Conservation (phyloP, 2,888 invertebrate species). For the Tachina fera region DNA sequence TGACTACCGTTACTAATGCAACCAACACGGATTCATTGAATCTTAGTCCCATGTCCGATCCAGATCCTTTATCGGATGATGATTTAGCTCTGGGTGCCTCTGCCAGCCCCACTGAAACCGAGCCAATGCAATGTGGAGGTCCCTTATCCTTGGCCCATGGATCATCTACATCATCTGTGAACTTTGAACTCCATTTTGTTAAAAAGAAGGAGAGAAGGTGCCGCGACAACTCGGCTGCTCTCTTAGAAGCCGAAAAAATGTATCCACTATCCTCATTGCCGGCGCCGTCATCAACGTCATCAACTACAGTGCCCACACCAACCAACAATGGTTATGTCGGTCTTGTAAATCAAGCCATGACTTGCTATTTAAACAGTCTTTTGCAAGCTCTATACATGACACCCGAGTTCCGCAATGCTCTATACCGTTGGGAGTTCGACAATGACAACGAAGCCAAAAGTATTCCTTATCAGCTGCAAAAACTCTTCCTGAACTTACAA, state of each 20-base stretch:
- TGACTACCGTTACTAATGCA: conserved; percentile 72
- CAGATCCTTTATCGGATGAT: conserved; percentile 80
- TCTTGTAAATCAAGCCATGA: conserved; percentile 95
- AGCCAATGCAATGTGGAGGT: conserved; percentile 73
- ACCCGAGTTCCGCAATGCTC: conserved; percentile 94
- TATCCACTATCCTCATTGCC: conserved; percentile 55
- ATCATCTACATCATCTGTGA: conserved; percentile 47
- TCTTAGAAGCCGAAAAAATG: conserved; percentile 51
- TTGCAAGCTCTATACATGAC: conserved; percentile 95
- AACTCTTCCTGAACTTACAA: conserved; percentile 92
- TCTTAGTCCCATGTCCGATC: conserved; percentile 80
- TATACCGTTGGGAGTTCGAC: conserved; percentile 92
- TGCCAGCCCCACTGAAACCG: conserved; percentile 82
- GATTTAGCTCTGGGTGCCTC: conserved; percentile 83
- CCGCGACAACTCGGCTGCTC: conserved; percentile 24
- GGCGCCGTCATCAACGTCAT: conserved; percentile 23
- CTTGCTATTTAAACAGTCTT: conserved; percentile 94
- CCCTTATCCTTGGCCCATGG: conserved; percentile 65
- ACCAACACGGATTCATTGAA: conserved; percentile 76
- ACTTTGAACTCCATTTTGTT: conserved; percentile 54
- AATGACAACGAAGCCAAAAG: conserved; percentile 88
- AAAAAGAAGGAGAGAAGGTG: conserved; percentile 48
- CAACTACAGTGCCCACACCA: conserved; percentile 62
- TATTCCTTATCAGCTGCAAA: conserved; percentile 94
- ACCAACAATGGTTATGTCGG: conserved; percentile 86